Conservation (phyloP, 2,888 invertebrate species). For the Meta bourneti region DNA sequence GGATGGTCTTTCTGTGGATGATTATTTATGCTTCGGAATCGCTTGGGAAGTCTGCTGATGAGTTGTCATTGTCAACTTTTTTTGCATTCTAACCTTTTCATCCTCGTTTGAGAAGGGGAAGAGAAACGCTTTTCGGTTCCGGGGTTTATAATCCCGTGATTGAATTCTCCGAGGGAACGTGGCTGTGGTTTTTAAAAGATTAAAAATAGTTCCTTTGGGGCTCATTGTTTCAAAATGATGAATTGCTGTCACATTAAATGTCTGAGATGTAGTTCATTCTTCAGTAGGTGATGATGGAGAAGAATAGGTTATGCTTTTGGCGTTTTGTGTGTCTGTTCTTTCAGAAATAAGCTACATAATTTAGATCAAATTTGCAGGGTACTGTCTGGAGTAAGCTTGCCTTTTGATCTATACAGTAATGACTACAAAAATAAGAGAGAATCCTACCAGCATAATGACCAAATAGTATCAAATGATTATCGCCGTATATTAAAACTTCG, state of each 20-base stretch:
- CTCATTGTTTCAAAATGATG: conserved; percentile 61
- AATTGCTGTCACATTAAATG: conserved; percentile 50
- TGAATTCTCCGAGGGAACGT: conserved; percentile 28
- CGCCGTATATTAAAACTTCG: too few species aligned
- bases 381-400: not conserved
- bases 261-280: conserved; percentile 40
- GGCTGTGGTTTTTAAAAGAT: conserved; percentile 19
- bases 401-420: too few species aligned
- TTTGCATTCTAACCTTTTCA: conserved; percentile 41
- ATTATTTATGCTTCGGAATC: conserved; percentile 43
- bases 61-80: conserved; percentile 36
- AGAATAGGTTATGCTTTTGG: conserved; percentile 16
- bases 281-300: not conserved
- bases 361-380: not conserved
- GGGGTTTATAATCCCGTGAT: conserved; percentile 48
- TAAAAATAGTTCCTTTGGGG: conserved; percentile 60
- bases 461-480: too few species aligned
- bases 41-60: conserved; percentile 27
- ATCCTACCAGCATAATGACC: too few species aligned
- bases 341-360: not conserved
- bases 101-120: conserved; percentile 2
- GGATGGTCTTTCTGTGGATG: conserved; percentile 21
- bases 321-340: conserved; percentile 27
- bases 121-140: conserved; percentile 40
- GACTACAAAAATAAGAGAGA: too few species aligned